A percentile compares a stretch with the other conserved stretches of the same genome.
phyloP scores from a whole-genome alignment of 2,888 invertebrate species.

The Colostygia pectinataria region DNA sequence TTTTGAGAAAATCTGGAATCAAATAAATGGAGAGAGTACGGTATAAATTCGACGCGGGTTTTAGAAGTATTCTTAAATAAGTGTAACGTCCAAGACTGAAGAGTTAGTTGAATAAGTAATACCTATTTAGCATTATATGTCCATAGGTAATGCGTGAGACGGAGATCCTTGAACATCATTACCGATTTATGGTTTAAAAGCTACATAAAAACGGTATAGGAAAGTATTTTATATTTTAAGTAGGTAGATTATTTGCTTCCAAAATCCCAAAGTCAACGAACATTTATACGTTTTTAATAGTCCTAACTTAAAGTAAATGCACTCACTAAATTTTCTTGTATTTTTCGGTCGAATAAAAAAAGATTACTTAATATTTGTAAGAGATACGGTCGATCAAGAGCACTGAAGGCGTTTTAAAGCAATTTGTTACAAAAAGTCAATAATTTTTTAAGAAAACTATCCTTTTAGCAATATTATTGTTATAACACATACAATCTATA shows the following conservation, averaged over 20 bases:
- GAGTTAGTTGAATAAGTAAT: constrained; percentile 80
- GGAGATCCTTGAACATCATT: constrained; percentile 44
- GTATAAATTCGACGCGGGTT: constrained; percentile 77
- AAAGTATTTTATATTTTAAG: constrained; percentile 43
- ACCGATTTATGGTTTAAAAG: constrained; percentile 40
- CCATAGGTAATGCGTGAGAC: constrained; percentile 73
- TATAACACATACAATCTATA: too few species aligned
- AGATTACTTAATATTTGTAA: constrained; percentile 31
- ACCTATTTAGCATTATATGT: constrained; percentile 80
- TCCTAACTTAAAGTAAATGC: constrained; percentile 53
- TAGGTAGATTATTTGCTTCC: constrained; percentile 69
- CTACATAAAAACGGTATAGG: constrained; percentile 26
- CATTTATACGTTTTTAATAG: constrained; percentile 75
- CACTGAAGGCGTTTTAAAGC: constrained; percentile 42
- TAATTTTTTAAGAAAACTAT: not conserved
- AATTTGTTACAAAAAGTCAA: constrained; percentile 24
- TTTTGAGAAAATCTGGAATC: constrained; percentile 22
- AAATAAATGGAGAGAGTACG: constrained; percentile 48
- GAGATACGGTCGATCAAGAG: constrained; percentile 37
- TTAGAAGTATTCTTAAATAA: constrained; percentile 79
- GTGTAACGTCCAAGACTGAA: constrained; percentile 83
- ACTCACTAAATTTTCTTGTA: constrained; percentile 44
- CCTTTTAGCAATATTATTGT: too few species aligned
- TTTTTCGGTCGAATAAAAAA: constrained; percentile 23
- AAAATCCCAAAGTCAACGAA: constrained; percentile 77